Evolutionary conservation across 2,888 invertebrate species (phyloP).

Genomic region (Allophyes oxyacanthae): DNA sequence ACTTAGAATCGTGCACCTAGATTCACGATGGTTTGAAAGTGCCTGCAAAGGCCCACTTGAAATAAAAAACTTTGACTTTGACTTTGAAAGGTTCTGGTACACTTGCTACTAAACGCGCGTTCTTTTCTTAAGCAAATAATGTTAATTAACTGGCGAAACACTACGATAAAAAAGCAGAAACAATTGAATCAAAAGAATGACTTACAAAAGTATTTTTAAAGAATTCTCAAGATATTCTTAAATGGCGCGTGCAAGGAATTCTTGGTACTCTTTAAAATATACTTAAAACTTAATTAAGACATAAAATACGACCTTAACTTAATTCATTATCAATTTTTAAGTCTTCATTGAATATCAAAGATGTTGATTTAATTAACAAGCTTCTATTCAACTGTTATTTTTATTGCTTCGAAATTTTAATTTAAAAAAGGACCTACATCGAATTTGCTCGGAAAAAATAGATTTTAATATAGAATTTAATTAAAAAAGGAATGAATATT

Average conservation of each 20-base stretch:
- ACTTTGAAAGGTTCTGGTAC: no score
- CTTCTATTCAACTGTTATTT: slow-evolving; percentile 37
- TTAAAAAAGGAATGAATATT: slow-evolving; percentile 22
- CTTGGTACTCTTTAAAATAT: slow-evolving; percentile 20
- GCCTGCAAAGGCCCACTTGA: no score
- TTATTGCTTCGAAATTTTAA: slow-evolving; percentile 39
- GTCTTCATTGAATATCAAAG: slow-evolving; percentile 38
- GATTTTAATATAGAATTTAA: slow-evolving; percentile 24
- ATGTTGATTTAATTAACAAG: slow-evolving; percentile 38
- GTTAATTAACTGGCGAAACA: slow-evolving; percentile 2
- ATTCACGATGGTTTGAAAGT: no score
- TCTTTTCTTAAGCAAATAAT: not conserved
- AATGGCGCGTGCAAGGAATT: slow-evolving; percentile 19
- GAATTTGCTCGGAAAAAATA: slow-evolving; percentile 11
- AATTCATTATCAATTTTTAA: slow-evolving; percentile 38
- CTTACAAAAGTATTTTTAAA: slow-evolving; percentile 9
- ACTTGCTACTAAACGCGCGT: not conserved
- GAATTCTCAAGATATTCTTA: slow-evolving; percentile 19
- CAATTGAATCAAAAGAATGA: slow-evolving; percentile 13
- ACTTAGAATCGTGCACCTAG: no score
- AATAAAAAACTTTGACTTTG: no score
- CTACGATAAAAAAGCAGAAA: slow-evolving; percentile 3
- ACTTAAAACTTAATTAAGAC: slow-evolving; percentile 44
- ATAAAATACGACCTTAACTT: slow-evolving; percentile 16
- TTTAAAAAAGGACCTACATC: slow-evolving; percentile 17